These are phyloP conservation scores for Heliconius hermathena DNA, from an alignment of 1,140 invertebrate species.

Conservation along the genomic window DNA sequence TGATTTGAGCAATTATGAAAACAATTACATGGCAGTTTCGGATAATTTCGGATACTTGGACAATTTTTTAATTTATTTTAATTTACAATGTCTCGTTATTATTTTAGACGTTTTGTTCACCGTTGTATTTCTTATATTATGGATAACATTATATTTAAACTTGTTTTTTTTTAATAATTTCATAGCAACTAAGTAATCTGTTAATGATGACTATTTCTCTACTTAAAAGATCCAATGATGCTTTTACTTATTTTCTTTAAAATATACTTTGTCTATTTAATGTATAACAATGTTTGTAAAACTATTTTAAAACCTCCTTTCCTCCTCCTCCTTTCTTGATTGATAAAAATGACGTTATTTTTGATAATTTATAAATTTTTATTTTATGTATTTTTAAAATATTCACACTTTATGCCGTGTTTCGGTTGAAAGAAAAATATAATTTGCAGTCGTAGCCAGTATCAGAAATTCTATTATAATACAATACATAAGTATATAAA, in stretches of 20 bases:
- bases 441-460: not conserved
- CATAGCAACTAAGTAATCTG: no score
- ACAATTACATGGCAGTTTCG: conserved; percentile 29
- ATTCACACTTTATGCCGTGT: not conserved
- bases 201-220: no score
- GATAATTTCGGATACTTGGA: not conserved
- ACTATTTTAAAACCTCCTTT: no score
- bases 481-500: conserved; percentile 2
- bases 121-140: not conserved
- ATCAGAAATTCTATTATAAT: conserved; percentile 9
- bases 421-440: not conserved
- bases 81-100: not conserved
- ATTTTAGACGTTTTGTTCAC: not conserved
- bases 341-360: no score
- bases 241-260: no score
- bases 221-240: no score
- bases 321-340: no score
- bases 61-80: not conserved
- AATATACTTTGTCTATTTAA: no score
- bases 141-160: not conserved
- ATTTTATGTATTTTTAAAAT: not conserved
- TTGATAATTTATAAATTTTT: not conserved
- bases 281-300: no score
- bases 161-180: no score
- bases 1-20: conserved; percentile 21